Base-by-base conservation (phyloP, 2,113 vertebrate species). In the Haplochromis burtoni region DNA sequence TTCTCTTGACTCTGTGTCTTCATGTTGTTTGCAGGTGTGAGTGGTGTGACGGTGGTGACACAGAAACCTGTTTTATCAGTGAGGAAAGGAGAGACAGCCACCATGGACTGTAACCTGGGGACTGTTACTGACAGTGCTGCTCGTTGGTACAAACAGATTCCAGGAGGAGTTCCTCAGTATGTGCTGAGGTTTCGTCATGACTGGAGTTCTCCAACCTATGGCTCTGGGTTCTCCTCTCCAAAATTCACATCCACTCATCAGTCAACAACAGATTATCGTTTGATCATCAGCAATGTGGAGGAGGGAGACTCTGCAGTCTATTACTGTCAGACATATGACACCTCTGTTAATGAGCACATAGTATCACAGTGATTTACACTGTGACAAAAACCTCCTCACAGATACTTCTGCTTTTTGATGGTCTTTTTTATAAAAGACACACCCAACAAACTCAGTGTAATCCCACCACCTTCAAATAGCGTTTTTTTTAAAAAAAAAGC, bases 51-150 rank as follows among this genome's bases (percentile, higher is more conserved):
- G 0, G 47, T 49, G 47, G 0, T 49, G 4, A 51, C 47, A 51
- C 47, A 51, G 47, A 5, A 51, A 51, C 8, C 45, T 47, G 1
- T 49, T 51, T 0, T 51, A 0, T 51, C 47, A 51, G 47, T 51
- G 47, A 51, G 47, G 0, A 51, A 51, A 51, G 47, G 47, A 51
- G 4, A 51, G 2, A 10, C 49, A n/a, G 49, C 8, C 4, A 51
- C 49, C 0, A 51, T 51, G 8, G 49, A 51, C 49, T 51, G 49
- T 3, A 51, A 51, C 49, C 49, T 51, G 17, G 47, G 47, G 47
- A 49, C 8, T 49, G 16, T 10, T 19, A 5, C 2, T 9, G 0
- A 0, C 11, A 42, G 5, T 4, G 0, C 0, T 45, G 6, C 0
- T 2, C 0, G 1, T 0, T 47, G 45, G 45, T 47, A 47, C 0